Evolutionary conservation across 2,113 vertebrate species (phyloP), one percentile per base, ranked within the genome.

Genomic region (Microcebus tavaratra): DNA sequence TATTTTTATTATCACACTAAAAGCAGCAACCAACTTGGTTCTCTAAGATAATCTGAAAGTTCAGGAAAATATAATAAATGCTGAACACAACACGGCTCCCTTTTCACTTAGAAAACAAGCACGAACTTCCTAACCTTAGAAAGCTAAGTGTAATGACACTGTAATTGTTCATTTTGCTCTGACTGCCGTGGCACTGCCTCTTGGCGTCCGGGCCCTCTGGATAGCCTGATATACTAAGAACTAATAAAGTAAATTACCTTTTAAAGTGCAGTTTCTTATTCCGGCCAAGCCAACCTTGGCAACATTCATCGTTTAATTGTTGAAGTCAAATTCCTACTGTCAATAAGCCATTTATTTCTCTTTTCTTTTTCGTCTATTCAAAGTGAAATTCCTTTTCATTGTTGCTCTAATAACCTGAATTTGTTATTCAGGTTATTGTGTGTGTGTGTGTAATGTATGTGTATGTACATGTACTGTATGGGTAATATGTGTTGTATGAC

Each of bases 231-330:
- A 57, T 5, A 86, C 48, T 86, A 55, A 95, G 25, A 86, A 39
- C 88, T 84, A 81, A 89, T 87, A 78, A 88, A 89, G 68, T 42
- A 75, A 96, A 95, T 97, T 88, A 78, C 34, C 55, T 91, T 91
- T 45, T 55, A 68, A 91, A 94, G 13, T 34, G n/a, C 50, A 84
- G 17, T 73, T 83, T 76, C 57, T 90, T 72, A 88, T 67, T 73
- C 90, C 31, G 27, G 55, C 90, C 55, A 36, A 88, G 10, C 57
- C 42, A 83, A 67, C 80, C 31, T 70, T 72, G 95, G 83, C 85
- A 91, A 36, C 67, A 73, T 25, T n/a, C 34, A 45, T 8, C 45
- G 45, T 73, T 97, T 89, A 67, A 86, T 67, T 87, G 72, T 72
- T 88, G 20, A 89, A 72, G 68, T 68, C 29, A 72, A 63, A 91